A percentile compares a stretch with the other conserved stretches of the same genome.
Evolutionary conservation across 2,888 invertebrate genomes (phyloP).

Genomic region (Tetanocera ferruginea): DNA sequence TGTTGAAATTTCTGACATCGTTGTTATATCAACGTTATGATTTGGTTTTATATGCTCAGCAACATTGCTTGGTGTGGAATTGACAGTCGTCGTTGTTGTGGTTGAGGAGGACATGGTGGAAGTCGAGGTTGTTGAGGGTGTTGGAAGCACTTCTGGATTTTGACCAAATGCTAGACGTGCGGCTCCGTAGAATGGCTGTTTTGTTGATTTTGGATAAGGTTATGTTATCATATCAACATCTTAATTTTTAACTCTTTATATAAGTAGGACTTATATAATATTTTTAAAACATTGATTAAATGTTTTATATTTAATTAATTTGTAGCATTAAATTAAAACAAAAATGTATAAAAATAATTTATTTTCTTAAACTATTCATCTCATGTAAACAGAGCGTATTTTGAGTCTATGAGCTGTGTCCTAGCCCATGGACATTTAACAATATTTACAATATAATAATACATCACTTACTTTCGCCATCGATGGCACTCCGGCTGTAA

Average conservation of each 20-base stretch:
- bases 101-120: slow-evolving; percentile 52
- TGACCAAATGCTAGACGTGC: slow-evolving; percentile 72
- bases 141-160: slow-evolving; percentile 71
- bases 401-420: not conserved
- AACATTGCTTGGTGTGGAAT: slow-evolving; percentile 22
- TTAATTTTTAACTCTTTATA: not conserved
- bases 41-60: not conserved
- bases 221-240: not conserved
- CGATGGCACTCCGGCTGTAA: slow-evolving; percentile 49
- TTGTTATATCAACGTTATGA: slow-evolving; percentile 17
- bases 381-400: slow-evolving; percentile 40
- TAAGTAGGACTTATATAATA: not conserved
- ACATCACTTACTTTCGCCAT: slow-evolving; percentile 52
- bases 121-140: slow-evolving; percentile 58
- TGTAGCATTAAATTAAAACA: slow-evolving; percentile 39
- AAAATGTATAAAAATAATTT: no score
- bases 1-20: slow-evolving; percentile 50
- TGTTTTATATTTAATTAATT: not conserved
- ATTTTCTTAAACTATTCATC: not conserved
- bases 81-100: slow-evolving; percentile 44
- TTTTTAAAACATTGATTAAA: not conserved
- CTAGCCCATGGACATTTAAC: slow-evolving; percentile 20
- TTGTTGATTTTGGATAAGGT: not conserved
- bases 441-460: slow-evolving; percentile 13
- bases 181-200: slow-evolving; percentile 75